Base-by-base conservation (phyloP, 2,797 vertebrate species). In the Sebastes oblongus region DNA sequence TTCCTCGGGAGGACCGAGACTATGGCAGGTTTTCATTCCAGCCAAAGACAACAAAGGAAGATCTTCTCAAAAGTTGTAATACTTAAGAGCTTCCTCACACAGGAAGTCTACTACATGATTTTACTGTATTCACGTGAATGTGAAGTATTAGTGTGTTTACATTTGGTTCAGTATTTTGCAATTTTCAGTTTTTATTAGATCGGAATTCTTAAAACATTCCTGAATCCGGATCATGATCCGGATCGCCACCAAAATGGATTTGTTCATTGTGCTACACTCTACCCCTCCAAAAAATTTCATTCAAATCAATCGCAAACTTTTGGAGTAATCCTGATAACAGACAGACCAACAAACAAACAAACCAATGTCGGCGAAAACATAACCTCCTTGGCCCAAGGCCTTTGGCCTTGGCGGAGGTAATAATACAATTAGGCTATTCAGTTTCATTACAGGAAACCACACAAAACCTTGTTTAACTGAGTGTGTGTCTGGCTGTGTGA, bases 251-350 rank as follows among this genome's bases (percentile, higher is more conserved):
- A 39, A 39, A 39, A 6, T 39, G 36, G 36, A 39, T 39, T 39
- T 39, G 36, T 39, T 39, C 1, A 39, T 39, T 42, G 39, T 42
- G 39, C 39, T 42, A 42, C 39, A 42, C 39, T 42, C 39, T 0
- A 42, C 3, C 0, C 39, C 14, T 42, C 39, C 6, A 0, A 42
- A 42, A 42, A 16, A 42, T 42, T 0, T 42, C 39, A 42, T 42
- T 42, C 39, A 42, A 42, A 42, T 42, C 39, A 6, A 42, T 42
- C 14, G 0, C 39, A 42, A 42, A 42, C 39, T 16, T 42, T 42
- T 42, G 39, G 39, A 2, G 39, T 16, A 42, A 42, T 42, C 39
- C 39, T 3, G 39, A 42, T 42, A 7, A 42, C 3, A 16, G 14
- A 42, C 39, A 42, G 39, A 42, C 39, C 39, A 42, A 42, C 39